Evolutionary conservation across 2,888 invertebrate genomes (phyloP), one percentile per base, ranked within the genome.

Genomic region (Chalcosyrphus nemorum): DNA sequence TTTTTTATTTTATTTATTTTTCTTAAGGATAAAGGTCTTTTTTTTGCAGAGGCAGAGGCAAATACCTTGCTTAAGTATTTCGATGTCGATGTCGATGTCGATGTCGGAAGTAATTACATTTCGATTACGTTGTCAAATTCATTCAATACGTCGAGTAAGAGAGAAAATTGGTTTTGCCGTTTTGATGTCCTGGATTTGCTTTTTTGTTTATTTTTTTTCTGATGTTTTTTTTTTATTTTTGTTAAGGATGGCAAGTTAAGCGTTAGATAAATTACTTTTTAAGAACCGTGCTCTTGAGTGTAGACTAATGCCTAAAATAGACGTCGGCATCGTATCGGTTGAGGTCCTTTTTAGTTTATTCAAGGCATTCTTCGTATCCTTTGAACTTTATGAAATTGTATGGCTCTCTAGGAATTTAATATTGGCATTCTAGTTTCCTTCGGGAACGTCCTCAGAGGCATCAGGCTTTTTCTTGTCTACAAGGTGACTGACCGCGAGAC

Each of bases 51-150:
- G n/a, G n/a, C n/a, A n/a, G n/a, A n/a, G n/a, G 7, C 11, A 17
- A 50, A 15, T 50, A 50, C 13, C 13, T 24, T 24, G 50, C n/a
- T 13, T 9, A 43, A 5, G 27, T 59, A 43, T 38, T 38, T 61
- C 27, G 27, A 43, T 61, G n/a, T n/a, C n/a, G n/a, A n/a, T n/a
- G n/a, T n/a, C n/a, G n/a, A n/a, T n/a, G 13, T 29, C 32, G 9
- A 47, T 35, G 63, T 47, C 19, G 63, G 32, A 32, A 63, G 63
- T 63, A 63, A 63, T 63, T 63, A 32, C 47, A 63, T 47, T 63
- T 45, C 63, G 47, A 35, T 63, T 63, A 47, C 47, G 29, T 63
- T 47, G 63, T 63, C 13, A 63, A 47, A 47, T 63, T 47, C 47
- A 47, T 63, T 47, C 47, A 11, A 11, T 56, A 19, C n/a, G n/a